A percentile compares a stretch with the other conserved stretches of the same genome.
phyloP scores from a whole-genome alignment of 2,797 vertebrate species.

The Amblyraja radiata region DNA sequence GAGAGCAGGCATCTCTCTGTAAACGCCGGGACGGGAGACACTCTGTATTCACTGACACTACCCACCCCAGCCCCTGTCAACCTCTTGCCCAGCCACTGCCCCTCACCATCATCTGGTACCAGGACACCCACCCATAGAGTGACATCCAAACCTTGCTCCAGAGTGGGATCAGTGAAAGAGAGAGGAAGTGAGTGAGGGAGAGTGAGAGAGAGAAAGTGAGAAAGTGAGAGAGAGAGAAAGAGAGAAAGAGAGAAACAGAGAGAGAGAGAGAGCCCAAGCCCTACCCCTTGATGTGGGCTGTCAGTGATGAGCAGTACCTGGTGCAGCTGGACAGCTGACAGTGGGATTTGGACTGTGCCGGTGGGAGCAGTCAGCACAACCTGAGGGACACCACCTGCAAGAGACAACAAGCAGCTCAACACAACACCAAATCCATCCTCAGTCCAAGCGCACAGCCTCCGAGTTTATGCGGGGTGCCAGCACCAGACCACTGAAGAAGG shows the following conservation, averaged over 20 bases:
- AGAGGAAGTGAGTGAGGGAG: background rate
- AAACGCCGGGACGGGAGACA: background rate
- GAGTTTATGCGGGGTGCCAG: no score
- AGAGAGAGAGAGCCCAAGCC: background rate
- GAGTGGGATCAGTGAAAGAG: background rate
- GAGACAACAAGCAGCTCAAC: slow-evolving; percentile 7
- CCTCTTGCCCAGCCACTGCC: background rate
- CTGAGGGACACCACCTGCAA: slow-evolving; percentile 73
- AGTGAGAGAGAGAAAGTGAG: background rate
- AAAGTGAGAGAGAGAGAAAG: background rate
- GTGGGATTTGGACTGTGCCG: slow-evolving; percentile 93
- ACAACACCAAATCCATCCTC: background rate
- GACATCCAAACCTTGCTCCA: background rate
- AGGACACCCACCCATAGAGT: background rate
- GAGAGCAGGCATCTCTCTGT: background rate
- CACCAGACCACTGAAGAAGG: background rate
- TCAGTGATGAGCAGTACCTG: slow-evolving; percentile 63
- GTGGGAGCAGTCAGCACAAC: slow-evolving; percentile 89
- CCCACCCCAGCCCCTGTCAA: background rate
- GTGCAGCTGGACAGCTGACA: slow-evolving; percentile 93
- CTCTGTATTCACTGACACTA: background rate
- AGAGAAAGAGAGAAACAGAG: no score
- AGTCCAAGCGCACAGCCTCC: no score
- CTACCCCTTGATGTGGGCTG: background rate
- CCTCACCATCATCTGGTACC: background rate